These are phyloP conservation scores for Chiloscyllium plagiosum DNA, from an alignment of 2,113 vertebrate species.

Conservation along the genomic window DNA sequence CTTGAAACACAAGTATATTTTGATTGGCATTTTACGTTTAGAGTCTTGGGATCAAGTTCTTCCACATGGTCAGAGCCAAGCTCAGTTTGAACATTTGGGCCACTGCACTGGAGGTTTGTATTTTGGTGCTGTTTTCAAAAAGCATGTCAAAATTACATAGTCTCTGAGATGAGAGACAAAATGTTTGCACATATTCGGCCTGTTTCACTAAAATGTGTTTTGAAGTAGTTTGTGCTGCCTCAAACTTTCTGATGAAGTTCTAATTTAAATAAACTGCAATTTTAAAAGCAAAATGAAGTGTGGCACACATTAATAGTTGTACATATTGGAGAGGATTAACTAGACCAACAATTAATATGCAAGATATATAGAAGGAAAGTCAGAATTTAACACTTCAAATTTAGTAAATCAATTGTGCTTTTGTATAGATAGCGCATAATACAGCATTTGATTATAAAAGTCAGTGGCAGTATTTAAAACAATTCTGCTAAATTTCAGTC, in stretches of 20 bases:
- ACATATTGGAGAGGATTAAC: neutral
- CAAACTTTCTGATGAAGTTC: neutral
- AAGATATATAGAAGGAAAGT: neutral
- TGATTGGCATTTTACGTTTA: neutral
- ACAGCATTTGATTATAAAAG: slow-evolving; percentile 26
- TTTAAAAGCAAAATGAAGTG: neutral
- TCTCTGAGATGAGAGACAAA: neutral
- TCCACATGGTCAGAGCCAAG: neutral
- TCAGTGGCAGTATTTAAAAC: neutral
- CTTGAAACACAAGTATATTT: too few relatives aligned
- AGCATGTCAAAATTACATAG: neutral
- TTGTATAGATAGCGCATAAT: neutral
- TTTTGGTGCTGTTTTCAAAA: neutral
- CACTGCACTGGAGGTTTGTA: neutral
- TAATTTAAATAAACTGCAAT: neutral
- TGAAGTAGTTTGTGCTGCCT: neutral
- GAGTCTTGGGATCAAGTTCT: neutral
- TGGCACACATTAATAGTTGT: neutral
- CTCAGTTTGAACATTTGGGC: neutral
- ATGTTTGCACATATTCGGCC: neutral
- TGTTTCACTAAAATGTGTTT: neutral
- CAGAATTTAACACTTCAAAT: neutral
- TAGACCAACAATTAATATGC: neutral
- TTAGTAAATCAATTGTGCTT: neutral
- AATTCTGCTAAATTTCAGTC: neutral